phyloP scores from a whole-genome alignment of 1,140 invertebrate genomes.

The Brachionus paranguensis region DNA sequence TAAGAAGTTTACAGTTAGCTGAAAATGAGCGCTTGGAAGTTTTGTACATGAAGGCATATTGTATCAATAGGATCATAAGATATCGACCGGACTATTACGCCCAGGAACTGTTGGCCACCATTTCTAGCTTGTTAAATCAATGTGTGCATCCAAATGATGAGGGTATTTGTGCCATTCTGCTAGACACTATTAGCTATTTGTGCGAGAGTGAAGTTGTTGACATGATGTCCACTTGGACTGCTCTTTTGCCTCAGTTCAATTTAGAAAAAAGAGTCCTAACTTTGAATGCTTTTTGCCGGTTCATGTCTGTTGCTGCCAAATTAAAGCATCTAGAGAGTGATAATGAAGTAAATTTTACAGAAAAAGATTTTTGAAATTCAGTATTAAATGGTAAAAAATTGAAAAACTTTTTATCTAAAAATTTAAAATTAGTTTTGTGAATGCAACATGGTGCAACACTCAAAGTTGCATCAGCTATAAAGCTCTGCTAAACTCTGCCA shows the following conservation, averaged over 20 bases:
- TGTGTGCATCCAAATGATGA: neutral
- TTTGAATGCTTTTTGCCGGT: neutral
- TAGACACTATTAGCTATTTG: conserved; percentile 8
- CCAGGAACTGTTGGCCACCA: conserved; percentile 21
- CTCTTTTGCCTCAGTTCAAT: conserved; percentile 13
- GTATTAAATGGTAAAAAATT: no score
- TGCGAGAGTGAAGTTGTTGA: conserved; percentile 33
- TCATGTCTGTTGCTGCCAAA: conserved; percentile 24
- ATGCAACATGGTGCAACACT: no score
- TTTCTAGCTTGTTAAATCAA: conserved; percentile 9
- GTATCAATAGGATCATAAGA: conserved; percentile 14
- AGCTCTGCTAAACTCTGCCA: no score
- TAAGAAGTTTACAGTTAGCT: neutral
- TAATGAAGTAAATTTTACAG: neutral
- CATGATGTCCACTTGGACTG: conserved; percentile 36
- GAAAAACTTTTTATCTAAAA: no score
- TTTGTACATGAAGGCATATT: conserved; percentile 27
- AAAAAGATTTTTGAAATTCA: neutral
- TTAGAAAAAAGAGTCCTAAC: neutral
- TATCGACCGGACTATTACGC: conserved; percentile 35
- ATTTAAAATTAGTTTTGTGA: no score
- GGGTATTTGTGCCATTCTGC: neutral
- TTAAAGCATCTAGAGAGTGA: neutral
- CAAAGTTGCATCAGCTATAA: no score
- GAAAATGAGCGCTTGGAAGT: conserved; percentile 2